Conservation (phyloP, 2,113 vertebrate species). For the Calidris pugnax region DNA sequence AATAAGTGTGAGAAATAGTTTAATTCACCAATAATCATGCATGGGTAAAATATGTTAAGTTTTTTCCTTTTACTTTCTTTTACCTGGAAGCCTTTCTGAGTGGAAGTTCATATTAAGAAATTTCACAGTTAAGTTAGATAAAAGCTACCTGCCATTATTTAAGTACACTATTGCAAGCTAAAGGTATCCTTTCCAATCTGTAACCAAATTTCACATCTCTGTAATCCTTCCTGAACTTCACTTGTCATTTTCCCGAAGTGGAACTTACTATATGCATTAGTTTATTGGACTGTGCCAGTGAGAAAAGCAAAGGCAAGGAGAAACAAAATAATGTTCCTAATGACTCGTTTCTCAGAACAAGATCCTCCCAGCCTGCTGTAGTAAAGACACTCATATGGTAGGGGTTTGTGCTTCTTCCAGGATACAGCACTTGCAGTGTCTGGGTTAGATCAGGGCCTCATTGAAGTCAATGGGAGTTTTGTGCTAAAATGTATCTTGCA, state of each 20-base stretch:
- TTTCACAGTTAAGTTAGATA: background rate
- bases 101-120: background rate
- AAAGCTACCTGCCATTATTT: background rate
- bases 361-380: background rate
- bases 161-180: background rate
- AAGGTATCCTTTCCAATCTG: background rate
- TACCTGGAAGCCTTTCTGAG: background rate
- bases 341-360: background rate
- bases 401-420: background rate
- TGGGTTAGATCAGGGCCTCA: background rate
- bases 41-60: background rate
- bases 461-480: conserved; percentile 29
- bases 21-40: background rate
- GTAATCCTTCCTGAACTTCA: background rate
- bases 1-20: background rate
- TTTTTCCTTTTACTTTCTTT: background rate
- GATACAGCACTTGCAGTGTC: background rate
- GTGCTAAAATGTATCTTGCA: background rate
- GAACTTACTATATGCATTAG: background rate
- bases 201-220: background rate
- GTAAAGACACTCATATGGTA: background rate
- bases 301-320: background rate
- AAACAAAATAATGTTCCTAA: background rate
- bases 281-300: background rate
- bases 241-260: background rate